Evolutionary conservation across 2,888 invertebrate species (phyloP), one percentile per base, ranked within the genome.

Genomic region (Entomobrya multifasciata): DNA sequence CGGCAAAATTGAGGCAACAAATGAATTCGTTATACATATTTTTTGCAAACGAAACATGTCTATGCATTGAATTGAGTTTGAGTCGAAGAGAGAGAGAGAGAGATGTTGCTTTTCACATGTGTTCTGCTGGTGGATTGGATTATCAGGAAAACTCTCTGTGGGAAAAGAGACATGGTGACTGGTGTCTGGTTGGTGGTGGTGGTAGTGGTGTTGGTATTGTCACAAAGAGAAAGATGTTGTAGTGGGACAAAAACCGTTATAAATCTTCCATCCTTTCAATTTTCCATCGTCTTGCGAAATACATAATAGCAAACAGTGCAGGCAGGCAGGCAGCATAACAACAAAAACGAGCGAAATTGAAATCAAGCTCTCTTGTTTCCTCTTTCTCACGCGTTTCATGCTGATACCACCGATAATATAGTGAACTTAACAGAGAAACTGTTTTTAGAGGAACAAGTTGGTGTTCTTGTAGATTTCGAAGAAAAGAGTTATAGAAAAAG

Each of bases 241-340:
- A 10, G 44, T 22, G 78, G 60, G 47, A 17, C 44, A 78, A 44
- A 78, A 44, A 15, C 62, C 41, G 78, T 47, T 44, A 62, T 78
- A 78, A 78, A 78, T 78, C 78, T 78, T 62, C 30, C 62, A 76
- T 55, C 52, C 55, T 57, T 76, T 76, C 47, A 52, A 49, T 52
- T 52, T 52, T n/a, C 52, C 57, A 41, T 27, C 41, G 62, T 62
- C 49, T 72, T 70, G 10, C 17, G n/a, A 13, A 13, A 25, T 72
- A 52, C 25, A 49, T n/a, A 49, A 72, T 30, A 27, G 10, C n/a
- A 20, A 20, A 1, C 1, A 20, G 13, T 5, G 30, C 4, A 15
- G 30, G 4, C 20, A 47, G 41, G 47, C 3, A 10, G 5, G 41
- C 15, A 70, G 70, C 41, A 27, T 1, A 1, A 57, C 25, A n/a